Base-by-base conservation (phyloP, 2,888 invertebrate genomes). In the Heteromurus nitidus region DNA sequence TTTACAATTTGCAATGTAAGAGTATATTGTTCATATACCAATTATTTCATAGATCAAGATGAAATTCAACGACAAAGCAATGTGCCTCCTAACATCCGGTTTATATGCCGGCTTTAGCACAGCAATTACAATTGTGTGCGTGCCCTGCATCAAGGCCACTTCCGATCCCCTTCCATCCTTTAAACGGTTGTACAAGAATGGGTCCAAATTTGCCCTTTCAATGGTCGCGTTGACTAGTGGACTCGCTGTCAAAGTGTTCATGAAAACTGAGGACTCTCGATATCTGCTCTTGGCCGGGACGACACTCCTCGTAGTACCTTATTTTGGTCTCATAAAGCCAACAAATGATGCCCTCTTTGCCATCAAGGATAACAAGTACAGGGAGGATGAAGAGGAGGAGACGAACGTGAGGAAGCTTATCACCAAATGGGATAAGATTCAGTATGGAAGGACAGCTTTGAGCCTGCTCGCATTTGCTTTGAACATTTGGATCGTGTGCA, bases 111-210 rank as follows among this genome's bases (percentile, higher is more conserved):
- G 84, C 24, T 11, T 73, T 3, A 65, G 81, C 42, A 60, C 70
- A 28, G 36, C 77, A 16, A 60, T 84, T 26, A 62, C 62, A n/a
- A 55, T 55, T 1, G 28, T 82, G 3, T 50, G 30, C n/a, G 82
- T 82, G 18, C 84, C 84, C 0, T 53, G 58, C 20, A 62, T 84
- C 44, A 55, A 65, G 26, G 79, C 77, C 13, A 64, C 74, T 13
- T 55, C 36, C 18, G 82, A 84, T 18, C 84, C 84, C 3, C 67
- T 82, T 30, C 82, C 81, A n/a, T 67, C 80, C 1, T 84, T 77
- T 77, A 77, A 70, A 28, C 31, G 31, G 3, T 9, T 70, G 58
- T 84, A 84, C 79, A 82, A 82, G 22, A 74, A 73, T 24, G 84
- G 84, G 1, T 60, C 72, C 22, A 79, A 74, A 16, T 30, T 82